Conservation (phyloP, 2,113 vertebrate genomes). For the Euleptes europaea region DNA sequence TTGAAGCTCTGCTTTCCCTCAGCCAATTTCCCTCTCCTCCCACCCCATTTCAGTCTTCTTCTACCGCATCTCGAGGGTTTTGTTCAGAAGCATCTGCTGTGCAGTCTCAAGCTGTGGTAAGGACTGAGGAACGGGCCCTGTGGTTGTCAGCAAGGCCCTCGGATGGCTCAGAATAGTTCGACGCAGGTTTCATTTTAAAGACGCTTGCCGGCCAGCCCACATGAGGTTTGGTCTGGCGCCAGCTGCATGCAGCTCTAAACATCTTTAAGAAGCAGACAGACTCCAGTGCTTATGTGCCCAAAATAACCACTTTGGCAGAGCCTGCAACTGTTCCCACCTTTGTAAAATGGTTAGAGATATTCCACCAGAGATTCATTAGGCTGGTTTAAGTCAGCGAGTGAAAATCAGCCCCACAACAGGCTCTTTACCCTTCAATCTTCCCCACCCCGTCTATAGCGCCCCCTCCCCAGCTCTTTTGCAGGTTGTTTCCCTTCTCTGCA, state of each 20-base stretch:
- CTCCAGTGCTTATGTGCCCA: not conserved
- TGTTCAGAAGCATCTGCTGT: not conserved
- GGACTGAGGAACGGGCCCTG: not conserved
- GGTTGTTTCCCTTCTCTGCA: too few relatives aligned
- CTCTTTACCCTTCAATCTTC: too few relatives aligned
- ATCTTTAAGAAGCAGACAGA: not conserved
- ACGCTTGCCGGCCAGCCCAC: not conserved
- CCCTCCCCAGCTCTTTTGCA: too few relatives aligned
- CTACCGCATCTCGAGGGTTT: not conserved
- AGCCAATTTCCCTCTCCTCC: too few relatives aligned
- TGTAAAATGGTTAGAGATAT: not conserved
- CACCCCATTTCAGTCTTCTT: not conserved
- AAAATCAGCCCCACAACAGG: too few relatives aligned
- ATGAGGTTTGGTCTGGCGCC: not conserved
- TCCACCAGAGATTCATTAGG: too few relatives aligned
- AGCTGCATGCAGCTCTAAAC: not conserved
- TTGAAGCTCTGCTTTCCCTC: not conserved
- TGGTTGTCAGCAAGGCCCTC: not conserved
- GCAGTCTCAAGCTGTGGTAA: not conserved
- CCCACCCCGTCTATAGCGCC: too few relatives aligned
- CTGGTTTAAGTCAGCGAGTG: too few relatives aligned
- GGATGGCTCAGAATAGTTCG: not conserved
- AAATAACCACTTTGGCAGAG: not conserved
- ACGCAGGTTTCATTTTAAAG: not conserved
- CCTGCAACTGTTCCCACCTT: not conserved